phyloP scores from a whole-genome alignment of 2,113 vertebrate species.

The Actinemys pallida region DNA sequence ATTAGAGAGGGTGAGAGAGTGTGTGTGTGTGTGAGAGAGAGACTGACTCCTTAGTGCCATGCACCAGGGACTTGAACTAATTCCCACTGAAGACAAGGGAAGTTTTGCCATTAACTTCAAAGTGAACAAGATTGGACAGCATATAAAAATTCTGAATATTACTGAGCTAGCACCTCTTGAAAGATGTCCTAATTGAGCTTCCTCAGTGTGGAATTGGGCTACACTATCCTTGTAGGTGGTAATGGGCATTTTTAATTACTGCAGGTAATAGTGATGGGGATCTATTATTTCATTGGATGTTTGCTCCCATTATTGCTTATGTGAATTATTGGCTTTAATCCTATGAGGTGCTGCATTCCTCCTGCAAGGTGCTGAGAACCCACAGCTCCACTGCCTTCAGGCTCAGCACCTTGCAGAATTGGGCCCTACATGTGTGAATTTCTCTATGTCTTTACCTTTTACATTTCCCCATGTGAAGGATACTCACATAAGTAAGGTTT shows the following conservation, averaged over 20 bases:
- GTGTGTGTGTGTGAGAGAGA: not conserved
- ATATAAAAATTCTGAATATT: not conserved
- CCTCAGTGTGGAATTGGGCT: not conserved
- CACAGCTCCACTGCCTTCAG: not conserved
- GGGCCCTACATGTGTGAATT: not conserved
- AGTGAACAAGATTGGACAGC: constrained; percentile 4
- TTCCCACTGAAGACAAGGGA: not conserved
- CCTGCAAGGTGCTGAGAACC: not conserved
- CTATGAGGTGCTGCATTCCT: not conserved
- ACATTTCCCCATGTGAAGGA: not conserved
- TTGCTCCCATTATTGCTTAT: not conserved
- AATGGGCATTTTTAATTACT: not conserved
- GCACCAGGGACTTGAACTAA: not conserved
- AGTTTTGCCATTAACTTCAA: not conserved
- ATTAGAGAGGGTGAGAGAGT: too few species aligned
- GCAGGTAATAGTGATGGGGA: not conserved
- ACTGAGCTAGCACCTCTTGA: not conserved
- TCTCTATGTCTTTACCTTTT: not conserved
- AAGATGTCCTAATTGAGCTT: not conserved
- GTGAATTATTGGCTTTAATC: not conserved
- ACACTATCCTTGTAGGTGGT: not conserved
- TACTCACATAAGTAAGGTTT: not conserved
- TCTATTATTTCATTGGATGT: not conserved
- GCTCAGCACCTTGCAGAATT: not conserved
- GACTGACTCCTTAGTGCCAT: not conserved